Percentiles rank a stretch among this genome's conserved stretches.
Evolutionary conservation across 2,797 vertebrate species (phyloP).

Genomic region (Podarcis siculus): DNA sequence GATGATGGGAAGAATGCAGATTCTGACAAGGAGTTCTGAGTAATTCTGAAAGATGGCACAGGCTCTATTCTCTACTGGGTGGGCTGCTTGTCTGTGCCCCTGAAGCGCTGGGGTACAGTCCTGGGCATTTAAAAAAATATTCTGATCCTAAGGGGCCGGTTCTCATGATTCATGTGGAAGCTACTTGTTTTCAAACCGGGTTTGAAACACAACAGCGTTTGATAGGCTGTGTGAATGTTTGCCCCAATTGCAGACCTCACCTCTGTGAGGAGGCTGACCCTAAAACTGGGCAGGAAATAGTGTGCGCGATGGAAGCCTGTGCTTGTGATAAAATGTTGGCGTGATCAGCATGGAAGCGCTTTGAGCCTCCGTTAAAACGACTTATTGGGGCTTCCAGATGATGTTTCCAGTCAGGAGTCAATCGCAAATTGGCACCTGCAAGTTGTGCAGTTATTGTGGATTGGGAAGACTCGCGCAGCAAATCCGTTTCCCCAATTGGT

Average conservation of each 20-base stretch:
- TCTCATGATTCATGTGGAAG: background rate
- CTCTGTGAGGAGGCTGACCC: background rate
- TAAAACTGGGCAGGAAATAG: background rate
- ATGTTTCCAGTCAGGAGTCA: no score
- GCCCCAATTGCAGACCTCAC: background rate
- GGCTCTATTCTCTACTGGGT: no score
- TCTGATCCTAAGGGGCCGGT: background rate
- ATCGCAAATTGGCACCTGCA: no score
- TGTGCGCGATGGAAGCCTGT: background rate
- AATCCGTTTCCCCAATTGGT: no score
- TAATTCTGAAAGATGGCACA: background rate
- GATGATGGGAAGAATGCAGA: background rate
- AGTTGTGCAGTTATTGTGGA: no score
- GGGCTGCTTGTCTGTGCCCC: no score
- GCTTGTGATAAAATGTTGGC: background rate
- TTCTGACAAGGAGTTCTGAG: background rate
- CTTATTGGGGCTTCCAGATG: no score
- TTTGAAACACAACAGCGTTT: background rate
- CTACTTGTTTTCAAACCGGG: background rate
- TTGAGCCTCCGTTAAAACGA: background rate
- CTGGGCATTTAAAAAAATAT: no score
- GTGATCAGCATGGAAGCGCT: background rate
- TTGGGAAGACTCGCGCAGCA: fast-evolving
- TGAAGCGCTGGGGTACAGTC: no score
- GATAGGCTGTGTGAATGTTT: background rate